Evolutionary conservation across 2,113 vertebrate genomes (phyloP), one percentile per base, ranked within the genome.

Genomic region (Pelecanus crispus): DNA sequence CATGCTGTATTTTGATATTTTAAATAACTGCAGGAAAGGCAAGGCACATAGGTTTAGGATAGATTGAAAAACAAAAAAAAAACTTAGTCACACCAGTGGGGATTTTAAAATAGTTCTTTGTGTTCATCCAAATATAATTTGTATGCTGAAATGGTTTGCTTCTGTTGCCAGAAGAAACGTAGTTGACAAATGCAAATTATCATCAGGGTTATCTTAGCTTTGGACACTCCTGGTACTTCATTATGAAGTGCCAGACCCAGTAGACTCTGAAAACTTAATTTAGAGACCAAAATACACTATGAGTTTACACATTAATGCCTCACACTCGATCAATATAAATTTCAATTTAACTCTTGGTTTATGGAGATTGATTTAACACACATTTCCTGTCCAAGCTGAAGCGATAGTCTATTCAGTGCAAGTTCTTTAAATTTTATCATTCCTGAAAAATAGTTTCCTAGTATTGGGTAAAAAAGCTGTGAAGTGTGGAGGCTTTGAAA

Each of bases 131-230:
- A 63, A 67, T 96, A 44, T 58, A 83, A 80, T 85, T 77, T 74
- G 24, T 10, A 82, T 92, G 79, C 32, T 53, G 55, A 92, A 96
- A 55, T 84, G 90, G 45, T n/a, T 78, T 95, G 38, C 34, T 79
- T 91, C 67, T 96, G 16, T 96, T 93, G 28, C 95, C 61, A 87
- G 22, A 84, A 90, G 93, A 95, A 85, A 50, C 34, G 8, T 81
- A 84, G n/a, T 83, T 96, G 80, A 96, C 85, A 87, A 90, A 72
- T 94, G 73, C n/a, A 90, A 90, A 88, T 88, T 92, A 4, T 91
- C 44, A 42, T 81, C 31, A n/a, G 61, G 55, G 26, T 58, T 96
- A 63, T 92, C 62, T 86, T 91, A 63, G 75, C 74, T 96, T 94
- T 86, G 77, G 90, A 55, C 40, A 45, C 17, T 95, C 31, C 29